A percentile compares a stretch with the other conserved stretches of the same genome.
phyloP scores from a whole-genome alignment of 2,797 vertebrate genomes.

The Podargus strigoides region DNA sequence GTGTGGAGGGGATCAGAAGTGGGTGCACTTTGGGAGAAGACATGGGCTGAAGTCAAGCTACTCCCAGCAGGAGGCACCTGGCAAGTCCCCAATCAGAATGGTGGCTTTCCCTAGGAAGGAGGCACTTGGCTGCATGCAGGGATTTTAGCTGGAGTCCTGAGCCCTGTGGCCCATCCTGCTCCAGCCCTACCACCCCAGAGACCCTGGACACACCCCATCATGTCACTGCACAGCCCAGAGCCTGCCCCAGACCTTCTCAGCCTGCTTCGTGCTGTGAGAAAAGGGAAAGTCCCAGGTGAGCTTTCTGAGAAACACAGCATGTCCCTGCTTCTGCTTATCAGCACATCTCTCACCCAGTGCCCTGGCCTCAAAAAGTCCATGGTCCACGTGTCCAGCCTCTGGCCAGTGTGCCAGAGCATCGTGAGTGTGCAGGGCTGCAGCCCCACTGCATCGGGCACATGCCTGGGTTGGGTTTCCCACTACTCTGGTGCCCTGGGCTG shows the following conservation, averaged over 20 bases:
- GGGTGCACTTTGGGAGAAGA: neutral
- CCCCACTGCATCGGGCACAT: rapidly evolving
- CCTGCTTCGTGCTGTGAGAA: neutral
- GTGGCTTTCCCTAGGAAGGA: neutral
- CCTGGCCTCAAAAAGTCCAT: neutral
- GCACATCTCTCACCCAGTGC: neutral
- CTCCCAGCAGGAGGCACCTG: neutral
- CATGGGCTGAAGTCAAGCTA: neutral
- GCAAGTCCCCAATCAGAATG: neutral
- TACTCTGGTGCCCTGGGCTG: neutral
- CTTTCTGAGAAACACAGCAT: neutral
- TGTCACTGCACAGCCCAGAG: neutral
- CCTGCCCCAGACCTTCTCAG: neutral
- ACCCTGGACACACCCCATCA: no score
- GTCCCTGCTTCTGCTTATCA: neutral
- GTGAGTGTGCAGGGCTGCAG: no score
- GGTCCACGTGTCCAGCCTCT: neutral
- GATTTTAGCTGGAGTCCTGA: neutral
- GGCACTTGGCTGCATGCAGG: neutral
- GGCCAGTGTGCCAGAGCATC: no score
- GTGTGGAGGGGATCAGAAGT: neutral
- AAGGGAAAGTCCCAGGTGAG: neutral
- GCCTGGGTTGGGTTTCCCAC: neutral
- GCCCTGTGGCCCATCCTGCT: neutral
- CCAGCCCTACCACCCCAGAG: neutral